Evolutionary conservation across 2,888 invertebrate species (phyloP).

Genomic region (Euplagia quadripunctaria): DNA sequence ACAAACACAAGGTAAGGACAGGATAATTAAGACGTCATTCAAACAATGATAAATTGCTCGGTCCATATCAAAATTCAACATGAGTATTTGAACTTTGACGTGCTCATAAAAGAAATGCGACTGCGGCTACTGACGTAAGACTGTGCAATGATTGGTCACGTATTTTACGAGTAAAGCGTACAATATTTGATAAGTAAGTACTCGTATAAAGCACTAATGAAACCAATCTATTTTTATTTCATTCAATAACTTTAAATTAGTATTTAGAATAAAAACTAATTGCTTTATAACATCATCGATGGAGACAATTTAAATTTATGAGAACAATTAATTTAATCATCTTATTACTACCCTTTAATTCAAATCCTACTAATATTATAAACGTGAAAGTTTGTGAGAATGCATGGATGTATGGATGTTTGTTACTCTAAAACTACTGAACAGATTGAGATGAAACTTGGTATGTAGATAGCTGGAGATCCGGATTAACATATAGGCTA

Average conservation of each 20-base stretch:
- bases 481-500: too few species aligned
- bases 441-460: too few species aligned
- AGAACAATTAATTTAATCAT: too few species aligned
- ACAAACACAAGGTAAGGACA: slow-evolving; percentile 74
- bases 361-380: too few species aligned
- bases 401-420: too few species aligned
- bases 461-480: too few species aligned
- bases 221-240: neutral
- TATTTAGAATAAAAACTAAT: too few species aligned
- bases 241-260: neutral
- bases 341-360: too few species aligned
- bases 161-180: slow-evolving; percentile 35
- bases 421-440: too few species aligned
- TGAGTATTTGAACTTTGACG: slow-evolving; percentile 79
- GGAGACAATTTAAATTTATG: too few species aligned
- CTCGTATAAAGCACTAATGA: neutral
- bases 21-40: slow-evolving; percentile 77
- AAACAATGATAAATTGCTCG: slow-evolving; percentile 76
- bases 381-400: too few species aligned
- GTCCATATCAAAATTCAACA: slow-evolving; percentile 79
- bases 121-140: slow-evolving; percentile 64
- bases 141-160: slow-evolving; percentile 68
- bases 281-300: too few species aligned
- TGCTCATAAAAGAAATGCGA: slow-evolving; percentile 69
- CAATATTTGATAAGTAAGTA: neutral